Conservation (phyloP, 1,140 invertebrate genomes). For the Eumaeus atala region DNA sequence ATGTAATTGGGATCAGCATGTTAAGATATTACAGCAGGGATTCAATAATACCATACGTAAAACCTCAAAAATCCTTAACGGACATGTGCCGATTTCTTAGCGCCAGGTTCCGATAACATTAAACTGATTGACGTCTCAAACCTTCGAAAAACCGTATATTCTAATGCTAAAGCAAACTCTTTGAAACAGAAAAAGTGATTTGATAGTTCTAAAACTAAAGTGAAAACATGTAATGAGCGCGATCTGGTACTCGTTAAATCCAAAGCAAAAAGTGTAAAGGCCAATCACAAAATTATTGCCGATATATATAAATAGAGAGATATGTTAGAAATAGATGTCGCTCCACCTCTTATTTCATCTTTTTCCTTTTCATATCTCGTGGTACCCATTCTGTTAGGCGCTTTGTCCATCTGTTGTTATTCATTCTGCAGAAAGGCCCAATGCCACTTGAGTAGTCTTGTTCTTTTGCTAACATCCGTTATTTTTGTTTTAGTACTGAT, state of each 20-base stretch:
- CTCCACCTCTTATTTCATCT: no score
- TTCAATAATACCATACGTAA: not conserved
- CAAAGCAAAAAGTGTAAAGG: constrained; percentile 3
- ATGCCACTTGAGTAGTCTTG: no score
- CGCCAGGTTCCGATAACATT: not conserved
- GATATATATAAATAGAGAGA: no score
- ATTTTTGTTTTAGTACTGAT: no score
- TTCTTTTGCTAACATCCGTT: no score
- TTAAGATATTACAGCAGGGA: constrained; percentile 1
- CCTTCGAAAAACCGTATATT: not conserved
- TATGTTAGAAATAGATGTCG: no score
- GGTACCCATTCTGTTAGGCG: no score
- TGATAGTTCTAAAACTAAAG: not conserved
- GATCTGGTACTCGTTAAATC: constrained; percentile 7
- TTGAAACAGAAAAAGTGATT: constrained; percentile 1
- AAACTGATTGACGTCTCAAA: not conserved
- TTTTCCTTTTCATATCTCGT: no score
- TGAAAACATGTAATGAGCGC: not conserved
- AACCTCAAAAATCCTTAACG: not conserved
- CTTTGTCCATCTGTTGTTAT: no score
- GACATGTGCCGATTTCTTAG: constrained; percentile 2
- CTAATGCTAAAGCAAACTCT: not conserved
- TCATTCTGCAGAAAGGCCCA: no score
- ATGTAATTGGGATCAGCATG: not conserved
- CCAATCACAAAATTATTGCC: constrained; percentile 8